Evolutionary conservation across 1,140 invertebrate species (phyloP), one percentile per base, ranked within the genome.

Genomic region (Drosophila auraria): DNA sequence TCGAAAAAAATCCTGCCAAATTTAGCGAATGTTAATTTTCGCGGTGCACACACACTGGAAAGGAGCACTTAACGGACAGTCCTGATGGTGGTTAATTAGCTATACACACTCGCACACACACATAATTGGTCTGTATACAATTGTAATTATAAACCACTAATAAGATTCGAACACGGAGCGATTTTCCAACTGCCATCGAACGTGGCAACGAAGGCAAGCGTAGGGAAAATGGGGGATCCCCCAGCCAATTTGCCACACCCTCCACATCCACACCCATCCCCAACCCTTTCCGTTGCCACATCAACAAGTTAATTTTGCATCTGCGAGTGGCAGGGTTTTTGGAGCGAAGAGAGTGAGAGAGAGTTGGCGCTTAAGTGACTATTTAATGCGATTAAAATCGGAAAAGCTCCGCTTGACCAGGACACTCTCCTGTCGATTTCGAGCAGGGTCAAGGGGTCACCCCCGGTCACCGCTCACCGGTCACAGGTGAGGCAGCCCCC

Each of bases 61-160:
- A 40, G 17, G 6, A 45, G 57, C 78, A 81, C 78, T 82, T 82
- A 87, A 77, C 75, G 76, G 75, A 38, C 59, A 72, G 75, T 76
- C 62, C 66, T 59, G 79, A 62, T 56, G 69, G 75, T 87, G 83
- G 76, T 87, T 87, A 87, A 87, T 87, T 87, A 87, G 74, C 61
- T 57, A 57, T 57, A 57, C 38, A 44, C 53, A 80, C 59, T 70
- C 71, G 77, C 60, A 68, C 58, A 78, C 82, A 50, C 69, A 53
- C n/a, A 45, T 89, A 89, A 89, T 89, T 89, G 84, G 78, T 77
- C 75, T 89, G 84, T 90, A 89, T 89, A 90, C 84, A 84, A 90
- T 89, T 89, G 86, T 84, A 89, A 89, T 89, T 90, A 89, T 90
- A 90, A 84, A 90, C 84, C 84, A 90, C 86, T 89, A 89, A 89